Evolutionary conservation across 1,140 invertebrate species (phyloP).

Genomic region (Aphaenogaster floridana): DNA sequence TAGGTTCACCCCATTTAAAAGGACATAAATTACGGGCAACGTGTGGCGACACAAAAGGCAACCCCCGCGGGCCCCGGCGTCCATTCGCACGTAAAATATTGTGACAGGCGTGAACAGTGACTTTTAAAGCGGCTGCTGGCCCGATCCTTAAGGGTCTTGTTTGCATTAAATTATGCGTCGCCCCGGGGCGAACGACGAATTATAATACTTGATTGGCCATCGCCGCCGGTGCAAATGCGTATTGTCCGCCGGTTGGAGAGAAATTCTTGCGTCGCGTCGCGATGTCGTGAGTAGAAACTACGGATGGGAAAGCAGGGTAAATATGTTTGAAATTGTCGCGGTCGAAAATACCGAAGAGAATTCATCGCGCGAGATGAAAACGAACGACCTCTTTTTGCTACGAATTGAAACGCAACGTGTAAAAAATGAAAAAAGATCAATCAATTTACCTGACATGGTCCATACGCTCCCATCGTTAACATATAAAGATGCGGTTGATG

Average conservation of each 20-base stretch:
- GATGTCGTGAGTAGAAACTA: not conserved
- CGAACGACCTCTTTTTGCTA: not conserved
- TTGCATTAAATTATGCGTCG: conserved; percentile 62
- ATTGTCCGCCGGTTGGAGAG: conserved; percentile 21
- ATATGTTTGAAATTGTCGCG: not conserved
- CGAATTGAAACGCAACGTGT: not conserved
- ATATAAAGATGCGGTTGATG: not conserved
- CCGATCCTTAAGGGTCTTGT: conserved; percentile 56
- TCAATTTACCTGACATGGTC: not conserved
- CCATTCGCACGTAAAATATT: conserved; percentile 65
- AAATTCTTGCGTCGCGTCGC: conserved; percentile 29
- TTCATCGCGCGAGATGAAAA: not conserved
- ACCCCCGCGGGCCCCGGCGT: conserved; percentile 24
- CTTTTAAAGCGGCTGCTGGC: conserved; percentile 57
- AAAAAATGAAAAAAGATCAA: not conserved
- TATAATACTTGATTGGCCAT: conserved; percentile 63
- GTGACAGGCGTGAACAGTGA: conserved; percentile 69
- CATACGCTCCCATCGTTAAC: not conserved
- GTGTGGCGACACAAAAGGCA: conserved; percentile 58
- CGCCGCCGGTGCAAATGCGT: conserved; percentile 39
- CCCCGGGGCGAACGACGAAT: conserved; percentile 51
- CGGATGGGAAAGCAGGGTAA: not conserved
- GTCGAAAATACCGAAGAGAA: not conserved
- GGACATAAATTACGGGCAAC: conserved; percentile 45
- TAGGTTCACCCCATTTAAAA: conserved; percentile 50